Percentiles rank a stretch among this genome's conserved stretches.
Evolutionary conservation across 2,888 invertebrate species (phyloP).

Genomic region (Tiliacea citrago): DNA sequence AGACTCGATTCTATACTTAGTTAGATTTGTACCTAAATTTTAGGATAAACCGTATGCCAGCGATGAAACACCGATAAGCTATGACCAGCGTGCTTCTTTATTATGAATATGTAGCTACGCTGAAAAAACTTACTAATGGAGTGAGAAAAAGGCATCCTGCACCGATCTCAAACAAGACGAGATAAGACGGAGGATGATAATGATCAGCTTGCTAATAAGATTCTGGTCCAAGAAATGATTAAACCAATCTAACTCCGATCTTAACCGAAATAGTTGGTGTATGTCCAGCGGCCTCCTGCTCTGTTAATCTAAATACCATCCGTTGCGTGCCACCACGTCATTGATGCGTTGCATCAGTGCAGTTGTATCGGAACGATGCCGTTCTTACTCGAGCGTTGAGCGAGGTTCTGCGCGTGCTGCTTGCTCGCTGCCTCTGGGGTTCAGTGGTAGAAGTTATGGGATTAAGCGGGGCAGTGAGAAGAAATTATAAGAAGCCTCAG

Average conservation of each 20-base stretch:
- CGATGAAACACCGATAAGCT: too few relatives aligned
- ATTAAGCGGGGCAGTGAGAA: constrained; percentile 3
- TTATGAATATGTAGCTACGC: too few relatives aligned
- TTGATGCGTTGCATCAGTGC: constrained; percentile 50
- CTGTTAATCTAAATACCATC: constrained; percentile 48
- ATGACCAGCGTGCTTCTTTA: too few relatives aligned
- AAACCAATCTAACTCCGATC: background rate
- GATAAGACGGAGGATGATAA: too few relatives aligned
- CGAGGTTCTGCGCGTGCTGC: constrained; percentile 69
- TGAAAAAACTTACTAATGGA: background rate
- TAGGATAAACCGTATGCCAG: too few relatives aligned
- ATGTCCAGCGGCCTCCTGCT: constrained; percentile 21
- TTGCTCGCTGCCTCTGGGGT: constrained; percentile 66
- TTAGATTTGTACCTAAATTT: too few relatives aligned
- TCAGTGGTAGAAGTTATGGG: constrained; percentile 30
- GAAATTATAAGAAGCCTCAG: too few relatives aligned
- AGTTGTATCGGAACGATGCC: constrained; percentile 61
- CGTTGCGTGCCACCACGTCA: constrained; percentile 38
- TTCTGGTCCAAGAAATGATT: background rate
- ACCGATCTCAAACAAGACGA: too few relatives aligned
- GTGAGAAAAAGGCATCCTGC: too few relatives aligned
- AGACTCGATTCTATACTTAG: too few relatives aligned
- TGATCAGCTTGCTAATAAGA: background rate
- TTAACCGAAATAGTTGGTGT: background rate
- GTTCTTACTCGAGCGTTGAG: constrained; percentile 60